phyloP scores from a whole-genome alignment of 2,797 vertebrate genomes.

The Luscinia megarhynchos region DNA sequence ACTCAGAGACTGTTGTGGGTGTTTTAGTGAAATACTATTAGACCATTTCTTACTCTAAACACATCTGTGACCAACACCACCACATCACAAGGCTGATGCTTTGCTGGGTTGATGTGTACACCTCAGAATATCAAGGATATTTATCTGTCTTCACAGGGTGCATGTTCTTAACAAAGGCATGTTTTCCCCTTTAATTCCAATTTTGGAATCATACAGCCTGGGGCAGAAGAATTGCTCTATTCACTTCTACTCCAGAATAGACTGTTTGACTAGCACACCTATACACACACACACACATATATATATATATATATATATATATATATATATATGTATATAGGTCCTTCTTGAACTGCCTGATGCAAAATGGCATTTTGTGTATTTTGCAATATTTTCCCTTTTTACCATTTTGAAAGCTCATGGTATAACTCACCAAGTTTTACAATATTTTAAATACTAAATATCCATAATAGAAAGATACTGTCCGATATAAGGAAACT shows the following conservation, averaged over 20 bases:
- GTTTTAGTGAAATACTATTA: neutral
- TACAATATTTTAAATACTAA: neutral
- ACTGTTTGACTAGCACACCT: neutral
- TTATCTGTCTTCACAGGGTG: neutral
- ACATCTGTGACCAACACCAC: neutral
- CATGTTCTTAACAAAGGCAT: neutral
- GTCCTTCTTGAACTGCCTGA: neutral
- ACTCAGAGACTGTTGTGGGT: neutral
- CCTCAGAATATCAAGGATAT: neutral
- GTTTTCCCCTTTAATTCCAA: neutral
- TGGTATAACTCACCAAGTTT: neutral
- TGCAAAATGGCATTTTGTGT: accelerated
- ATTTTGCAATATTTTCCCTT: neutral
- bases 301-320: neutral
- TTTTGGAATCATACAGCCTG: neutral
- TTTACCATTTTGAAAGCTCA: neutral
- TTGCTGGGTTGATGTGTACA: neutral
- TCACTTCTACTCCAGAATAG: neutral
- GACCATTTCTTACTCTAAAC: neutral
- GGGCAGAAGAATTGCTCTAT: neutral
- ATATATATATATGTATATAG: neutral
- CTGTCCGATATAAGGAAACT: neutral
- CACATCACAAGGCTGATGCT: neutral
- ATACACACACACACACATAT: neutral
- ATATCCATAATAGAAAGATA: neutral